Conservation (phyloP, 2,113 vertebrate species). For the Rattus rattus region DNA sequence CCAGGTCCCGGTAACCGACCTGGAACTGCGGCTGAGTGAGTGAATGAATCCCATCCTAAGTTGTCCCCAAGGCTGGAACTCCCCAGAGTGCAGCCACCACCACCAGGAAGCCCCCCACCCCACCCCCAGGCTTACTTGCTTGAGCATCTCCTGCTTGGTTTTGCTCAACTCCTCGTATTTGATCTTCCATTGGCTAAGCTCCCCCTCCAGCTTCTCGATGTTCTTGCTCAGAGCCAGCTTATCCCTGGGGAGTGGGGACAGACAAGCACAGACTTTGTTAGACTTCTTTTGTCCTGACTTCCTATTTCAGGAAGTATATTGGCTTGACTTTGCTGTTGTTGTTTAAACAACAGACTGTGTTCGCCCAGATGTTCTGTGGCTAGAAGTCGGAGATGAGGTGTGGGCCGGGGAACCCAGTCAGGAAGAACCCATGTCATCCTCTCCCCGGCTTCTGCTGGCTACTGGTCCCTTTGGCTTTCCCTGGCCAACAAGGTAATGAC, state of each 20-base stretch:
- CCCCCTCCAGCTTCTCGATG: slow-evolving; percentile 96
- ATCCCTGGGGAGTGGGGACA: slow-evolving; percentile 87
- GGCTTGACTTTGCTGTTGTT: neutral
- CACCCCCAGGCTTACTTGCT: slow-evolving; percentile 90
- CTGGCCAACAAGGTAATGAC: neutral
- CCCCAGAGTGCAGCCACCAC: rapidly evolving
- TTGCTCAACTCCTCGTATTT: slow-evolving; percentile 98
- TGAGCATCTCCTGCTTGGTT: slow-evolving; percentile 95
- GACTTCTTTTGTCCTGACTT: neutral
- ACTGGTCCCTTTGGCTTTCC: neutral
- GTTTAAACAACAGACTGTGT: neutral
- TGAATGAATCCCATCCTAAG: neutral
- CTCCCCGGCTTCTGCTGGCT: neutral
- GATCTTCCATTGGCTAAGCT: slow-evolving; percentile 97
- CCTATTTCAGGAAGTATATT: neutral
- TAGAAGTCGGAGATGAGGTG: neutral
- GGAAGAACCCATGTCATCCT: neutral
- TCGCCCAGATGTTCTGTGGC: neutral
- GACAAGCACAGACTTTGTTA: neutral
- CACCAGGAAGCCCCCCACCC: neutral
- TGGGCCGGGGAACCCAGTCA: neutral
- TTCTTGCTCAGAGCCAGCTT: slow-evolving; percentile 93
- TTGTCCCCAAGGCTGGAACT: neutral
- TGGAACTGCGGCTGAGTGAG: neutral
- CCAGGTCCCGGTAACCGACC: no score